These are phyloP conservation scores for Phymatocera aterrima DNA, from an alignment of 2,888 invertebrate species.

Conservation along the genomic window DNA sequence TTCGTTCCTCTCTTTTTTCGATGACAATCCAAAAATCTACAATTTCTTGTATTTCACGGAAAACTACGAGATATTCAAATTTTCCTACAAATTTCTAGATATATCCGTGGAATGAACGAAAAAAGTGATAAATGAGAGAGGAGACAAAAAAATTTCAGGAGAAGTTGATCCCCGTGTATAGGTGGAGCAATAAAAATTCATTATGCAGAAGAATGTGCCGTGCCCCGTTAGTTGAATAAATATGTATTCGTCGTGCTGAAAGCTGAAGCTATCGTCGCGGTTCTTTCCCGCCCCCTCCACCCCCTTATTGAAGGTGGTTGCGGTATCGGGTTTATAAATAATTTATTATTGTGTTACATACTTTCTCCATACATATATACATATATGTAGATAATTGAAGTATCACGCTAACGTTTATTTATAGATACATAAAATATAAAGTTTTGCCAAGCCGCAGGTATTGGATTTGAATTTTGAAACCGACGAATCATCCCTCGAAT, in stretches of 20 bases:
- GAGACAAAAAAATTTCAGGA: neutral
- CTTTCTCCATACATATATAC: neutral
- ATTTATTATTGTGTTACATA: too few relatives aligned
- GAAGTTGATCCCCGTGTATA: conserved; percentile 1
- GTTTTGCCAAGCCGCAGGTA: too few relatives aligned
- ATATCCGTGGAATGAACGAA: neutral
- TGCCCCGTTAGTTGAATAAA: conserved; percentile 59
- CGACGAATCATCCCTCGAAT: too few relatives aligned
- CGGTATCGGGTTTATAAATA: conserved; percentile 58
- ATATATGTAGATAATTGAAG: conserved; percentile 9
- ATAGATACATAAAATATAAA: too few relatives aligned
- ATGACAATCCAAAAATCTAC: too few relatives aligned
- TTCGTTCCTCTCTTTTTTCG: too few relatives aligned
- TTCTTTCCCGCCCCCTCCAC: neutral
- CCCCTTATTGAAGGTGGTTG: neutral
- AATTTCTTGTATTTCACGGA: too few relatives aligned
- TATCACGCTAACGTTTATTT: conserved; percentile 43
- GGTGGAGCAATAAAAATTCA: conserved; percentile 53
- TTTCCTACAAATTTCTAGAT: too few relatives aligned
- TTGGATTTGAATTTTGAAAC: too few relatives aligned
- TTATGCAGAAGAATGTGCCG: conserved; percentile 62
- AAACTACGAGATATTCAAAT: too few relatives aligned
- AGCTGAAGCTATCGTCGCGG: neutral
- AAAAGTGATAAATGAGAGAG: neutral
- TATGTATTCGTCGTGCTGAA: conserved; percentile 56